Percentiles rank a stretch among this genome's conserved stretches.
These are phyloP conservation scores for Novumbra hubbsi DNA, from an alignment of 2,797 vertebrate genomes.

Conservation along the genomic window DNA sequence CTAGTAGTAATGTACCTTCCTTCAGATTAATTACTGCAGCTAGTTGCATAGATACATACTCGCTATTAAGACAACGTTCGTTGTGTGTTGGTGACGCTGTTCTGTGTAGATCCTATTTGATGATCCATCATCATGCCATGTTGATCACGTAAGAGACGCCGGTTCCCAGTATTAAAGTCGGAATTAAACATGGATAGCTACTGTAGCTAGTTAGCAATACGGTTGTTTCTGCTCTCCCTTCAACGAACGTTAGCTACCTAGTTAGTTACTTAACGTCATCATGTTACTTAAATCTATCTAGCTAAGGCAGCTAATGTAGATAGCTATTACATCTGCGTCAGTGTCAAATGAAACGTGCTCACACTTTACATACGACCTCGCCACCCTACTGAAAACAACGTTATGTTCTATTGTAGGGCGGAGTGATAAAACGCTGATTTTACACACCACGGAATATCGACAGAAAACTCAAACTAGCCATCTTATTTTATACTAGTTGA, in stretches of 20 bases:
- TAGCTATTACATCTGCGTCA: neutral
- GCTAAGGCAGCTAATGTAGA: neutral
- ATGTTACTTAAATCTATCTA: conserved; percentile 1
- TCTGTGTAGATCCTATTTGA: neutral
- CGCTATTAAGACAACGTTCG: too few species aligned
- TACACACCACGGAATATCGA: neutral
- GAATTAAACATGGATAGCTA: neutral
- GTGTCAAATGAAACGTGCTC: too few species aligned
- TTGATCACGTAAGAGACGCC: neutral
- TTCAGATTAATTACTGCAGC: neutral
- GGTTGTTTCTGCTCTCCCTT: too few species aligned
- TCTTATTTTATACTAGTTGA: conserved; percentile 37
- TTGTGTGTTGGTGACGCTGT: too few species aligned
- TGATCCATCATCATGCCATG: neutral
- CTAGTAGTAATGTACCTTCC: neutral
- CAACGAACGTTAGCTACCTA: neutral
- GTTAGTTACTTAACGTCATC: too few species aligned
- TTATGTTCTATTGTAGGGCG: neutral
- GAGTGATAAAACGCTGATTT: too few species aligned
- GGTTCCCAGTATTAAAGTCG: neutral
- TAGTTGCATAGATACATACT: neutral
- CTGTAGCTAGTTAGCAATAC: neutral
- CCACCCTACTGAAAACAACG: too few species aligned
- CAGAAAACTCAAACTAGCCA: conserved; percentile 30
- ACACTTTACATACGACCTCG: too few species aligned